A percentile compares a stretch with the other conserved stretches of the same genome.
These are phyloP conservation scores for Acanthopleura granulata DNA, from an alignment of 2,888 invertebrate genomes.

Conservation along the genomic window DNA sequence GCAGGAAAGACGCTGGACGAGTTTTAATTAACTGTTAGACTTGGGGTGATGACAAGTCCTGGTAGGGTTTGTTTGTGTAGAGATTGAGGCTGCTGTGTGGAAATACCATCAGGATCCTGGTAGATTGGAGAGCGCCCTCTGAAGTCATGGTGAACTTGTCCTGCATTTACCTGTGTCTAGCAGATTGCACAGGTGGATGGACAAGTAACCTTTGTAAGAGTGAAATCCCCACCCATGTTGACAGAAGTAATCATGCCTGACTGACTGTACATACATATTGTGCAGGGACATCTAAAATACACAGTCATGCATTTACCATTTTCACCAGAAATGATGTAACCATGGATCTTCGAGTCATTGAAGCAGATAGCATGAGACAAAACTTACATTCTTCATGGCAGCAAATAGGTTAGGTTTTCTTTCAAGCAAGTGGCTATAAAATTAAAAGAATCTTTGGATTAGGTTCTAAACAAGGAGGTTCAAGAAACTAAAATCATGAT, in stretches of 20 bases:
- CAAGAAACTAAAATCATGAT: no score
- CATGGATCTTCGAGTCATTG: no score
- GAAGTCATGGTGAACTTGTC: background rate
- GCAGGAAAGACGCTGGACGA: background rate
- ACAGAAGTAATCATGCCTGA: background rate
- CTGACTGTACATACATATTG: background rate
- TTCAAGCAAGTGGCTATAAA: no score
- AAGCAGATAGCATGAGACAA: no score
- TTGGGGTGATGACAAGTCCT: background rate
- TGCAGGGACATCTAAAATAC: background rate
- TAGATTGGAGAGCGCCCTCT: no score
- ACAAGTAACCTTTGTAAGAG: background rate
- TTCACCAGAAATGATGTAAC: no score
- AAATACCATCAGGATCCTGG: conserved; percentile 12
- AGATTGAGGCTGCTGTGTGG: background rate
- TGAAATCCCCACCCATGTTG: background rate
- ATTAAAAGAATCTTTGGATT: no score
- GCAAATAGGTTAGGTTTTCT: no score
- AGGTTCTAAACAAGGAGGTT: no score
- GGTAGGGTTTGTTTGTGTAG: conserved; percentile 5
- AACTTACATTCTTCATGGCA: no score
- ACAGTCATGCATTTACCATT: no score
- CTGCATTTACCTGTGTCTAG: background rate
- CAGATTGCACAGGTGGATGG: background rate
- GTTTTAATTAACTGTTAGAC: conserved; percentile 3